phyloP scores from a whole-genome alignment of 1,140 invertebrate species.

The Camponotus floridanus region DNA sequence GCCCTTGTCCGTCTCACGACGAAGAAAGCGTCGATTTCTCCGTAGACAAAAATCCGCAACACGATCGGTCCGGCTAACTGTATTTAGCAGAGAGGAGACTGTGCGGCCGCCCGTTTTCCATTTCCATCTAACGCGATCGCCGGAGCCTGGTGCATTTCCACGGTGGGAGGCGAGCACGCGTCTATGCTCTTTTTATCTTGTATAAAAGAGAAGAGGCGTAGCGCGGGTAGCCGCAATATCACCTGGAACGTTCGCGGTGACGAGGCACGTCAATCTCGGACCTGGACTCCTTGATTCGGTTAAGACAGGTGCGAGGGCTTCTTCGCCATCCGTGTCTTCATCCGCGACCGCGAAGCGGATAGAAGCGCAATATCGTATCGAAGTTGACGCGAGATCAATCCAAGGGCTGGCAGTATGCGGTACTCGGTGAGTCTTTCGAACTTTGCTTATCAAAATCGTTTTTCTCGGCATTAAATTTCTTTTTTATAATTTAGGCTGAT shows the following conservation, averaged over 20 bases:
- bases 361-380: background rate
- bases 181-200: conserved; percentile 78
- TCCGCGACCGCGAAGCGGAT: background rate
- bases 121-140: conserved; percentile 46
- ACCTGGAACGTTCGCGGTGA: conserved; percentile 68
- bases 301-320: background rate
- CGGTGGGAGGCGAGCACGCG: conserved; percentile 64
- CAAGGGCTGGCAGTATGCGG: conserved; percentile 67
- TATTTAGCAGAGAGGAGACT: conserved; percentile 33
- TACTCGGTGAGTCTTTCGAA: conserved; percentile 71
- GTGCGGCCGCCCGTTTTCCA: conserved; percentile 44
- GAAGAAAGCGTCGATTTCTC: conserved; percentile 77
- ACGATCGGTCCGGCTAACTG: background rate
- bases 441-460: background rate
- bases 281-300: conserved; percentile 1
- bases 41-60: conserved; percentile 64
- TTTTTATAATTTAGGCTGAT: background rate
- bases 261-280: conserved; percentile 9
- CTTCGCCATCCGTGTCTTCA: background rate
- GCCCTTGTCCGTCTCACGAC: background rate
- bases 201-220: conserved; percentile 80
- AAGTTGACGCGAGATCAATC: background rate
- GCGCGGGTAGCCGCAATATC: conserved; percentile 76
- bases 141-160: conserved; percentile 7
- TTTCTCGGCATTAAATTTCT: background rate